These are phyloP conservation scores for Microctonus hyperodae DNA, from an alignment of 2,888 invertebrate genomes.

Conservation along the genomic window DNA sequence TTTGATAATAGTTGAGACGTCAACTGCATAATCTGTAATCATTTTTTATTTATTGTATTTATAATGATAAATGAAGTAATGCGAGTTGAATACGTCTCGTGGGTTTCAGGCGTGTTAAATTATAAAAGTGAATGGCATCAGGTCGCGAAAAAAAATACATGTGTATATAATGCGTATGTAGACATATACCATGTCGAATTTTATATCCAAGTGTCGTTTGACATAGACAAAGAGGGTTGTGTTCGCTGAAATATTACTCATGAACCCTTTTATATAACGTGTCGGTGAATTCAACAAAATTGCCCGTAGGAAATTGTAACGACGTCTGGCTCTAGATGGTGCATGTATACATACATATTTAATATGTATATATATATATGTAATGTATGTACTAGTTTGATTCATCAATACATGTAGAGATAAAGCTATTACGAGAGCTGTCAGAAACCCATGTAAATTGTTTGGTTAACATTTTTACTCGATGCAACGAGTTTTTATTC, in stretches of 20 bases:
- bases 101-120: constrained; percentile 6
- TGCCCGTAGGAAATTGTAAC: constrained; percentile 30
- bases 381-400: no score
- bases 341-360: not conserved
- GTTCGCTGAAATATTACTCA: not conserved
- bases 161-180: not conserved
- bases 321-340: not conserved
- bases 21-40: no score
- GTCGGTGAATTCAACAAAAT: constrained; percentile 19
- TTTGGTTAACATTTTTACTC: not conserved
- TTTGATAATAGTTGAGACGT: no score
- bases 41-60: not conserved
- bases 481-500: not conserved
- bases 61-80: constrained; percentile 12
- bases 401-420: constrained; percentile 1
- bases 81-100: not conserved
- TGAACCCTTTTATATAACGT: constrained; percentile 12
- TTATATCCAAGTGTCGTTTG: not conserved
- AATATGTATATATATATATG: not conserved
- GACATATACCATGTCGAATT: not conserved
- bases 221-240: constrained; percentile 15
- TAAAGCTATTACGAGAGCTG: constrained; percentile 20
- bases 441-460: constrained; percentile 21
- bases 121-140: not conserved
- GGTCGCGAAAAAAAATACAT: not conserved